phyloP scores from a whole-genome alignment of 2,797 vertebrate species.

The Phalloptychus januarius region DNA sequence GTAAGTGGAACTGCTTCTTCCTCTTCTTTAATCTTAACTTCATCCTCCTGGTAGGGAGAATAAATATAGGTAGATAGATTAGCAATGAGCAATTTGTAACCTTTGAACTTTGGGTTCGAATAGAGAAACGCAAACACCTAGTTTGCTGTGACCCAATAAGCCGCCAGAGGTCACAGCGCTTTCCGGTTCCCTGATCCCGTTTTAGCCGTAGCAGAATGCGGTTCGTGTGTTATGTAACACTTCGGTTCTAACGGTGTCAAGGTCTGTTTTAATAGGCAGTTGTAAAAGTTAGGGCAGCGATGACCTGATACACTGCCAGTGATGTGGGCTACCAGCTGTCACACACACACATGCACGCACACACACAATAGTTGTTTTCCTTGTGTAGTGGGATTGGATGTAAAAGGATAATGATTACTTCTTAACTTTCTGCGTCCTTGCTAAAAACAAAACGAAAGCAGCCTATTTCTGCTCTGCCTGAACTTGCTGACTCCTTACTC shows the following conservation, averaged over 20 bases:
- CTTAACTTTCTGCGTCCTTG: conserved; percentile 17
- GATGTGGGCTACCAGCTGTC: conserved; percentile 19
- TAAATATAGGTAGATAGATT: conserved; percentile 6
- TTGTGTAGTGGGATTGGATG: neutral
- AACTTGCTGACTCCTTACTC: conserved; percentile 30
- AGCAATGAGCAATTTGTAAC: neutral
- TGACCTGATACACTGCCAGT: conserved; percentile 11
- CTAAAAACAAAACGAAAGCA: conserved; percentile 33
- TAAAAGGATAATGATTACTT: neutral
- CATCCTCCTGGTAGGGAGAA: conserved; percentile 51
- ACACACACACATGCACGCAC: neutral
- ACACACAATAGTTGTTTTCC: neutral
- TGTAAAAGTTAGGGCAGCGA: conserved; percentile 9
- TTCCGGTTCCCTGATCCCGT: conserved; percentile 10
- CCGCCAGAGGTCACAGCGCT: conserved; percentile 7
- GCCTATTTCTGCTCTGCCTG: conserved; percentile 38
- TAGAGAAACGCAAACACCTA: neutral
- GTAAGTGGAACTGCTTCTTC: conserved; percentile 63
- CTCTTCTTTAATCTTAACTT: conserved; percentile 61
- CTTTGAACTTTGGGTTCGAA: neutral
- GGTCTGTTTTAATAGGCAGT: conserved; percentile 17
- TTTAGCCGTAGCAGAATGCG: neutral
- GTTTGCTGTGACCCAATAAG: conserved; percentile 8
- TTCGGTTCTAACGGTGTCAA: conserved; percentile 12
- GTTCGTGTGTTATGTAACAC: neutral